These are phyloP conservation scores for Eonycteris spelaea DNA, from an alignment of 2,113 vertebrate genomes.

Conservation along the genomic window DNA sequence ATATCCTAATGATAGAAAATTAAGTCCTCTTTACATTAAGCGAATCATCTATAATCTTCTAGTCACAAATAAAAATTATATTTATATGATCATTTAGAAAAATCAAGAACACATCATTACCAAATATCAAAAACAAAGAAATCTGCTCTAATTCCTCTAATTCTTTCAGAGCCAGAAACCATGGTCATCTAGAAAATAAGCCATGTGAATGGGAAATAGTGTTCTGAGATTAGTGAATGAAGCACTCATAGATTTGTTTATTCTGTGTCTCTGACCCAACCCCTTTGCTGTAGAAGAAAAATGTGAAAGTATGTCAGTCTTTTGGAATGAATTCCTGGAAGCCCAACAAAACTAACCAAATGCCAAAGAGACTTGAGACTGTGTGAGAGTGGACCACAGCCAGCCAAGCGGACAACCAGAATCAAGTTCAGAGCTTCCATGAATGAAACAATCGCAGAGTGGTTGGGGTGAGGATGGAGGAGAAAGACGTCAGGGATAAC, in stretches of 20 bases:
- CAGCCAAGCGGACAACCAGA: neutral
- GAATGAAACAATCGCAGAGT: neutral
- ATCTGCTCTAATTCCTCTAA: neutral
- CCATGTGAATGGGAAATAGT: neutral
- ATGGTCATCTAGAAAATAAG: neutral
- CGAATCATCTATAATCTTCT: neutral
- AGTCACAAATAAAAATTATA: neutral
- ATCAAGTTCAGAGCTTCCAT: neutral
- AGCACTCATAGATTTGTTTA: neutral
- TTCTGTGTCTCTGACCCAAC: neutral
- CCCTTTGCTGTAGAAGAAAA: slow-evolving; percentile 3
- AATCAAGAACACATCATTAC: neutral
- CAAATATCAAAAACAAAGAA: neutral
- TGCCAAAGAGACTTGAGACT: neutral
- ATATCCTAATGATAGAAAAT: neutral
- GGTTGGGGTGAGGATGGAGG: no score
- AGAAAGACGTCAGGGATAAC: neutral
- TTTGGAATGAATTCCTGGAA: slow-evolving; percentile 47
- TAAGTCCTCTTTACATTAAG: neutral
- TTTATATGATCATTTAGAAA: neutral
- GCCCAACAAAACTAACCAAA: slow-evolving; percentile 30
- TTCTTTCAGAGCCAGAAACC: neutral
- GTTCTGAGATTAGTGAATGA: neutral
- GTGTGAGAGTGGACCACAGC: neutral
- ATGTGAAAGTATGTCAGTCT: neutral